Evolutionary conservation across 2,797 vertebrate species (phyloP).

Genomic region (Chrysolophus pictus): DNA sequence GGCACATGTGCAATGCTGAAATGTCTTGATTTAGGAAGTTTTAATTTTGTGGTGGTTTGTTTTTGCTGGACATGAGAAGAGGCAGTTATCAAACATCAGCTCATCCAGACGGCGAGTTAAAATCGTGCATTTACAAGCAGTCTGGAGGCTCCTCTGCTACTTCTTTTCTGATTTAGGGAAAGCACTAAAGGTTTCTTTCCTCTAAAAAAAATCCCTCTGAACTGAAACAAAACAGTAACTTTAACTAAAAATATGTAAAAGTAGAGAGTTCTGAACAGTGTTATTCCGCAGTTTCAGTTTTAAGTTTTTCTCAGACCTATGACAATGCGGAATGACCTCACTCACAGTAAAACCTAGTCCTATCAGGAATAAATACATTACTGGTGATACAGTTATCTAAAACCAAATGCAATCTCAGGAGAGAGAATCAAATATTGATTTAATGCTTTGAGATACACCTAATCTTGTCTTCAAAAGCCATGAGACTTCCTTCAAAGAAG

Average conservation of each 20-base stretch:
- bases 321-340: neutral
- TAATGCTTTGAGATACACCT: neutral
- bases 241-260: neutral
- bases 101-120: constrained; percentile 3
- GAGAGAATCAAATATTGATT: neutral
- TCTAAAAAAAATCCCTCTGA: neutral
- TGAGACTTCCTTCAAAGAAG: neutral
- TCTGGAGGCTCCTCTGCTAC: neutral
- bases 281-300: neutral
- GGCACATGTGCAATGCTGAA: neutral
- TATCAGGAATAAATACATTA: neutral
- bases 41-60: neutral
- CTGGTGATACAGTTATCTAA: neutral
- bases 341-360: neutral
- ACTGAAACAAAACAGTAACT: neutral
- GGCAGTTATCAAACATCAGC: neutral
- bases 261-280: neutral
- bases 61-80: neutral
- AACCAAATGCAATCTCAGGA: neutral
- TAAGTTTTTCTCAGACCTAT: neutral
- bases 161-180: neutral
- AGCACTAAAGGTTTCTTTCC: neutral
- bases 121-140: neutral
- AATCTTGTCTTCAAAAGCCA: neutral
- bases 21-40: neutral